Conservation (phyloP, 2,113 vertebrate species). For the Solenodon paradoxus region DNA sequence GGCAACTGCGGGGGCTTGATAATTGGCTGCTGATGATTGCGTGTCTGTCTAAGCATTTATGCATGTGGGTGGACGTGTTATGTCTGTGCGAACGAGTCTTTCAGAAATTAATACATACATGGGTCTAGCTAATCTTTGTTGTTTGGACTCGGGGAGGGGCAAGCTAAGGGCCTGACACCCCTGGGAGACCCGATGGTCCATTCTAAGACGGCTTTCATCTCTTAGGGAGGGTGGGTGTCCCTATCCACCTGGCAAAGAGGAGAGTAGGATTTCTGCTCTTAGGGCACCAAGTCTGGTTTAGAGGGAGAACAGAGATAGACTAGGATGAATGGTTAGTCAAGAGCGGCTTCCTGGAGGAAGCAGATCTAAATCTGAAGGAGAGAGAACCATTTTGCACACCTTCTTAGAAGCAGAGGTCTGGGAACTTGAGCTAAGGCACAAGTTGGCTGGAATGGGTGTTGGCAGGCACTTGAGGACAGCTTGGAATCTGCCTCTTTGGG, state of each 20-base stretch:
- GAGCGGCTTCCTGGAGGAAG: slow-evolving; percentile 22
- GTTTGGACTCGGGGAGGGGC: neutral
- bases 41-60: slow-evolving; percentile 80
- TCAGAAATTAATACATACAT: slow-evolving; percentile 73
- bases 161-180: neutral
- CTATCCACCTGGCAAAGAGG: neutral
- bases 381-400: neutral
- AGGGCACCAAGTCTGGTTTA: neutral
- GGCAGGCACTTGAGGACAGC: neutral
- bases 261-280: neutral
- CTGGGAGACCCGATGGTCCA: neutral
- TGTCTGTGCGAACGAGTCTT: slow-evolving; percentile 78
- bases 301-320: neutral
- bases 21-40: slow-evolving; percentile 80
- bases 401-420: neutral
- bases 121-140: slow-evolving; percentile 20
- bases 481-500: neutral
- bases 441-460: neutral
- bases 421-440: neutral
- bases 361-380: neutral
- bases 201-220: neutral
- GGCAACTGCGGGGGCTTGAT: slow-evolving; percentile 75
- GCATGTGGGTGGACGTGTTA: slow-evolving; percentile 79
- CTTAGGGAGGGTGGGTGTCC: neutral
- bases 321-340: neutral